Evolutionary conservation across 2,888 invertebrate genomes (phyloP).

Genomic region (Spisula subtruncata): DNA sequence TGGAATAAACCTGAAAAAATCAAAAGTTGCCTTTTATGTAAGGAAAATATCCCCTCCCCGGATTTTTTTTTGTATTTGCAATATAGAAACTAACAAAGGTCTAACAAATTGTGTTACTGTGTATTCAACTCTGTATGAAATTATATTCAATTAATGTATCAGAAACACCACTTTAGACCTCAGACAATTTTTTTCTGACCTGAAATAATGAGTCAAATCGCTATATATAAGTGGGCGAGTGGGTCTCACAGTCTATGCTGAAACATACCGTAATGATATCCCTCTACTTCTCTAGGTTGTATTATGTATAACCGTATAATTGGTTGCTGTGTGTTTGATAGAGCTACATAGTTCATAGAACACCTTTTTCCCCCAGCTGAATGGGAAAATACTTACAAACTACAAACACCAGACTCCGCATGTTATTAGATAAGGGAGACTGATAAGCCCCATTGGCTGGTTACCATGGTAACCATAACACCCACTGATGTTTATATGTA

Average conservation of each 20-base stretch:
- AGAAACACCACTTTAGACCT: not conserved
- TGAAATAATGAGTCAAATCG: conserved; percentile 7
- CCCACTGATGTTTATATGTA: conserved; percentile 20
- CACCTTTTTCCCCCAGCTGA: not conserved
- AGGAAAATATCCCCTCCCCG: too few species aligned
- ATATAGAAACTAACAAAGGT: too few species aligned
- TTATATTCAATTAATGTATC: not conserved
- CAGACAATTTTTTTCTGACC: not conserved
- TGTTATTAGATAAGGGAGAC: conserved; percentile 48
- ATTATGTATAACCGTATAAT: not conserved
- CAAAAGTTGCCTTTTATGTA: too few species aligned
- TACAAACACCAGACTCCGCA: conserved; percentile 31
- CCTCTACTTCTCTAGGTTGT: too few species aligned
- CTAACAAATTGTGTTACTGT: too few species aligned
- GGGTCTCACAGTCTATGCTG: not conserved
- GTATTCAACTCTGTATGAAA: too few species aligned
- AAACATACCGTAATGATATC: not conserved
- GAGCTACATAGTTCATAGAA: not conserved
- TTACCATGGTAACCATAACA: conserved; percentile 56
- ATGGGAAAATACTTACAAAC: conserved; percentile 27
- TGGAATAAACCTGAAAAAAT: too few species aligned
- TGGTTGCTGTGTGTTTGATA: not conserved
- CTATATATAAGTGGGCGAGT: not conserved
- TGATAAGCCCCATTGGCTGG: conserved; percentile 71
- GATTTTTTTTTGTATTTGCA: too few species aligned